Percentiles rank a stretch among this genome's conserved stretches.
These are phyloP conservation scores for Passer montanus DNA, from an alignment of 2,113 vertebrate species.

Conservation along the genomic window DNA sequence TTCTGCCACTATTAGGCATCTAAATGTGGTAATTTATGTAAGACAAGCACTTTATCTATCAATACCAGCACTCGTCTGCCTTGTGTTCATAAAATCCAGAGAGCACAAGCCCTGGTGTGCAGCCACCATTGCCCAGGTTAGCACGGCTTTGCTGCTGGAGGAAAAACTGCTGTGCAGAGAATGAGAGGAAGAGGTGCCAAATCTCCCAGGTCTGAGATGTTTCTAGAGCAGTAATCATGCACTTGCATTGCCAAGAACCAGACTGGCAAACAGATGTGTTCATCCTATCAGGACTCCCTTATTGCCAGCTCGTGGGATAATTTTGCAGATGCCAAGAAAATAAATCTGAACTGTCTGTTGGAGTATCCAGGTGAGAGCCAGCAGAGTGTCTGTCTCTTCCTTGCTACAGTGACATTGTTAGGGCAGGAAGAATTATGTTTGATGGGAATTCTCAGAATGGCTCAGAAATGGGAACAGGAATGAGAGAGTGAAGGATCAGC, in stretches of 20 bases:
- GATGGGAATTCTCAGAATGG: not conserved
- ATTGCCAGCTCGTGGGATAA: not conserved
- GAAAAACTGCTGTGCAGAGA: not conserved
- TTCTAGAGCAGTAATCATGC: conserved; percentile 32
- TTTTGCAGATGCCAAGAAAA: conserved; percentile 17
- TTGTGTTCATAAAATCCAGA: not conserved
- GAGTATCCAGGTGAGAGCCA: not conserved
- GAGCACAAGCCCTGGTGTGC: not conserved
- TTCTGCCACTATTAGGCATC: not conserved
- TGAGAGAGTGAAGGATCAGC: not conserved
- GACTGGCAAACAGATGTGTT: not conserved
- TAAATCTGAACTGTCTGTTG: not conserved
- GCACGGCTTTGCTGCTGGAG: not conserved
- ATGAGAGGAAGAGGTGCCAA: conserved; percentile 5
- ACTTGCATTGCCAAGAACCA: conserved; percentile 30
- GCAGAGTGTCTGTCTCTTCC: not conserved
- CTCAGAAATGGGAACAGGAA: not conserved
- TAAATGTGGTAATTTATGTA: not conserved
- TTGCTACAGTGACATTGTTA: not conserved
- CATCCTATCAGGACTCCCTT: not conserved
- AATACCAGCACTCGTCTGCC: not conserved
- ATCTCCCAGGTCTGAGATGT: conserved; percentile 1
- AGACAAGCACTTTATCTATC: not conserved
- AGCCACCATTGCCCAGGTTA: not conserved
- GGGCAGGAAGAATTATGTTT: not conserved